Evolutionary conservation across 2,113 vertebrate genomes (phyloP).

Genomic region (Candoia aspera): DNA sequence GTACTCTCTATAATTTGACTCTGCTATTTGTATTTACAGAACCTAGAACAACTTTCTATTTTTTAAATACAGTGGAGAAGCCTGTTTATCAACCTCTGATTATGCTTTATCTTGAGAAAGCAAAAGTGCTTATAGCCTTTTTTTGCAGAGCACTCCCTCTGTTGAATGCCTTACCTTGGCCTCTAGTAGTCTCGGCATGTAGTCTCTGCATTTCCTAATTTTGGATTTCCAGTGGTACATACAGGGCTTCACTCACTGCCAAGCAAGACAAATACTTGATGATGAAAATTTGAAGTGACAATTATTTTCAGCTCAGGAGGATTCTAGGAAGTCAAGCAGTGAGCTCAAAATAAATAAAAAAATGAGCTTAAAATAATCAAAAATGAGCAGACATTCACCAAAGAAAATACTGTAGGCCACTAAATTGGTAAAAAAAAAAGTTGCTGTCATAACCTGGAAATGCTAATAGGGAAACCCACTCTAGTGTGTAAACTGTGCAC

Average conservation of each 20-base stretch:
- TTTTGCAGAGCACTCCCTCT: slow-evolving; percentile 1
- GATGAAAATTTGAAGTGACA: slow-evolving; percentile 44
- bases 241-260: not conserved
- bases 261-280: slow-evolving; percentile 27
- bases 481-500: slow-evolving; percentile 31
- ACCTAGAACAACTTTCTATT: not conserved
- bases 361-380: no score
- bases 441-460: slow-evolving; percentile 39
- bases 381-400: slow-evolving; percentile 31
- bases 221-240: slow-evolving; percentile 25
- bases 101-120: slow-evolving; percentile 21
- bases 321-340: slow-evolving; percentile 30
- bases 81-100: not conserved
- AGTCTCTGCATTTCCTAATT: slow-evolving; percentile 11
- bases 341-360: no score
- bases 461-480: slow-evolving; percentile 23
- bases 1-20: not conserved
- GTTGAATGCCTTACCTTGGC: slow-evolving; percentile 7
- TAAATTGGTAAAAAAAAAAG: slow-evolving; percentile 23
- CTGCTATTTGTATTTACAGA: no score
- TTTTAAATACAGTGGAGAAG: not conserved
- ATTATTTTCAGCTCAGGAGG: slow-evolving; percentile 47
- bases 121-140: slow-evolving; percentile 21
- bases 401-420: slow-evolving; percentile 32
- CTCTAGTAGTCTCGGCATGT: not conserved